Percentiles rank a stretch among this genome's conserved stretches.
phyloP scores from a whole-genome alignment of 2,888 invertebrate species.

The Neocrepidodera transversa region DNA sequence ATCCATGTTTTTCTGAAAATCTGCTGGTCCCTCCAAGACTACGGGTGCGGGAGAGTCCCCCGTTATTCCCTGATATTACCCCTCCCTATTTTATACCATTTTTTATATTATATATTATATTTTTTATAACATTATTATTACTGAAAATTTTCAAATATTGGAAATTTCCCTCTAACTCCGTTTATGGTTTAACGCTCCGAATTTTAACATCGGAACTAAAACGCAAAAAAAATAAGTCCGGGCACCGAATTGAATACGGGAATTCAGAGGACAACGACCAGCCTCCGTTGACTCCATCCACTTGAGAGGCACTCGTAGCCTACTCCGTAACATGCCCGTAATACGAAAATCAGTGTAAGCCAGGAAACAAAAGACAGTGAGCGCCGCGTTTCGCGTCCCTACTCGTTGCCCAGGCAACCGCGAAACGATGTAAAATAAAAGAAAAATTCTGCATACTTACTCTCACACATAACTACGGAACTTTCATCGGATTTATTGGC shows the following conservation, averaged over 20 bases:
- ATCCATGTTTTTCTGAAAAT: too few species aligned
- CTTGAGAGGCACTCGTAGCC: constrained; percentile 8
- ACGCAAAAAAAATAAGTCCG: too few species aligned
- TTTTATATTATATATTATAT: too few species aligned
- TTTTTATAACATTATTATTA: too few species aligned
- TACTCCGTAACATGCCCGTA: constrained; percentile 16
- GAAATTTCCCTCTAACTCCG: too few species aligned
- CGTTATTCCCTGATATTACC: too few species aligned
- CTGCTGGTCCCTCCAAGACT: too few species aligned
- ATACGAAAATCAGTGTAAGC: constrained; percentile 21
- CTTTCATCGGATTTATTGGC: constrained; percentile 14
- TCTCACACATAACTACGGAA: neutral
- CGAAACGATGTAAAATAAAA: constrained; percentile 14
- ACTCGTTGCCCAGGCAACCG: constrained; percentile 16
- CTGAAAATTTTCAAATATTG: too few species aligned
- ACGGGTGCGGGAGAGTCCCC: too few species aligned
- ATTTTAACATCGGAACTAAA: too few species aligned
- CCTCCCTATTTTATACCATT: too few species aligned
- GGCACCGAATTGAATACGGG: constrained; percentile 7
- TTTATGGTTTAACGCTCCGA: too few species aligned
- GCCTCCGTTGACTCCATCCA: neutral
- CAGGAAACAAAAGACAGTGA: constrained; percentile 21
- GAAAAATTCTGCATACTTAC: constrained; percentile 1
- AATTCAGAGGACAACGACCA: constrained; percentile 24
- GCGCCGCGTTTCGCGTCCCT: constrained; percentile 14